These are phyloP conservation scores for Drosophila bocqueti DNA, from an alignment of 1,140 invertebrate genomes.

Conservation along the genomic window DNA sequence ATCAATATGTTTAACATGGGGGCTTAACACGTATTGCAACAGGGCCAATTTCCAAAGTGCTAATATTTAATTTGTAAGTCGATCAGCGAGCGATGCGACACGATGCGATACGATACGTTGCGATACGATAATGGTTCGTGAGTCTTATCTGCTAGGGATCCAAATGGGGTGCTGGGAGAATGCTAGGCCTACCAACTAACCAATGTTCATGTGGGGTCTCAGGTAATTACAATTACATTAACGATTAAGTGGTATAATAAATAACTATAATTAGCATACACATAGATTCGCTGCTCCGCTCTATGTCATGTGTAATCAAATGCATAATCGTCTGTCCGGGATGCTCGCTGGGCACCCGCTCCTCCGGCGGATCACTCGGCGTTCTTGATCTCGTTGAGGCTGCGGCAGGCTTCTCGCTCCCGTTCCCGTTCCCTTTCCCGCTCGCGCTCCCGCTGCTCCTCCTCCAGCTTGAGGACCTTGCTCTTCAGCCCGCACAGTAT, in stretches of 20 bases:
- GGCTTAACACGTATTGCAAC: constrained; percentile 76
- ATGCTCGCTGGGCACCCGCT: neutral
- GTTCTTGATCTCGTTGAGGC: constrained; percentile 76
- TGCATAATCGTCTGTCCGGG: constrained; percentile 57
- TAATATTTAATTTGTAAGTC: constrained; percentile 71
- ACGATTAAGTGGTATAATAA: constrained; percentile 80
- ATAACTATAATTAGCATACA: constrained; percentile 80
- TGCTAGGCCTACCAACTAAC: constrained; percentile 71
- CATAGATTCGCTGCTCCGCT: constrained; percentile 45
- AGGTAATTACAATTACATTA: constrained; percentile 75
- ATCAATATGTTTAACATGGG: constrained; percentile 63
- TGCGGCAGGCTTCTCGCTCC: constrained; percentile 69
- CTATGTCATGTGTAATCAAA: constrained; percentile 69
- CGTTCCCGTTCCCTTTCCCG: constrained; percentile 46
- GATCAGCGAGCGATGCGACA: constrained; percentile 34
- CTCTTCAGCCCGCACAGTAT: constrained; percentile 80
- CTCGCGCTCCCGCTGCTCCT: constrained; percentile 71
- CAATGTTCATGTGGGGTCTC: constrained; percentile 49
- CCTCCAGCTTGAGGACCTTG: constrained; percentile 81
- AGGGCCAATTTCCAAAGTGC: constrained; percentile 76
- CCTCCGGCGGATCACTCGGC: constrained; percentile 63
- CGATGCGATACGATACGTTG: constrained; percentile 30
- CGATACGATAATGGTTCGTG: constrained; percentile 40
- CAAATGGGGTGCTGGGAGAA: constrained; percentile 36
- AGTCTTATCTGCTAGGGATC: constrained; percentile 60